These are phyloP conservation scores for Hypotaenidia philippensis DNA, from an alignment of 2,797 vertebrate species.

Conservation along the genomic window DNA sequence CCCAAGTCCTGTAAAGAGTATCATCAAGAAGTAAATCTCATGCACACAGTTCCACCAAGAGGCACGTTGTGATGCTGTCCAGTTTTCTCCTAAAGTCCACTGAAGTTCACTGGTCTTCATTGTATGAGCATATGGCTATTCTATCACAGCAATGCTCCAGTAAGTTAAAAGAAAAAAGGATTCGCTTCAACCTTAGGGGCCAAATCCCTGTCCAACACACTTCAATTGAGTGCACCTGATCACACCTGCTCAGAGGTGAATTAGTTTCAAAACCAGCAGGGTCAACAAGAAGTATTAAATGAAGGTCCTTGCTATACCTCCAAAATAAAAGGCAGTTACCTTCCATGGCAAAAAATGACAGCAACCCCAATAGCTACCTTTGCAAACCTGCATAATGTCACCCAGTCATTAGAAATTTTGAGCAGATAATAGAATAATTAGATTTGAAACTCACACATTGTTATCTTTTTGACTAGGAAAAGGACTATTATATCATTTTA, in stretches of 20 bases:
- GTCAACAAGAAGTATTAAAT: neutral
- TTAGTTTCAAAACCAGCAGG: neutral
- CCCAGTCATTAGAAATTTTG: neutral
- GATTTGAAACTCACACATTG: neutral
- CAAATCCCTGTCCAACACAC: neutral
- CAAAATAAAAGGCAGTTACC: neutral
- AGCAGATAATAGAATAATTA: slow-evolving; percentile 3
- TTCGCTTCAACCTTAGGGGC: neutral
- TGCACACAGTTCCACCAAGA: neutral
- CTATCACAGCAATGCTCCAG: neutral
- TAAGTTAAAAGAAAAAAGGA: neutral
- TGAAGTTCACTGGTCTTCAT: neutral
- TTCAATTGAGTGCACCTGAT: neutral
- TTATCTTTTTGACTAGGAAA: neutral
- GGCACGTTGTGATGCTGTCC: neutral
- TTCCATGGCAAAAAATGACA: neutral
- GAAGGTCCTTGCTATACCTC: neutral
- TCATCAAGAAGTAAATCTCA: neutral
- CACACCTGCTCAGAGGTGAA: neutral
- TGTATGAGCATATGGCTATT: fast-evolving
- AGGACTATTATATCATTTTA: neutral
- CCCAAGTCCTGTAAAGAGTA: neutral
- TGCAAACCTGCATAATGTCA: neutral
- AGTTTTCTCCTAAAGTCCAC: neutral
- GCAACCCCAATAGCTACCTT: neutral